Evolutionary conservation across 1,140 invertebrate genomes (phyloP), one percentile per base, ranked within the genome.

Genomic region (Diuraphis noxia): DNA sequence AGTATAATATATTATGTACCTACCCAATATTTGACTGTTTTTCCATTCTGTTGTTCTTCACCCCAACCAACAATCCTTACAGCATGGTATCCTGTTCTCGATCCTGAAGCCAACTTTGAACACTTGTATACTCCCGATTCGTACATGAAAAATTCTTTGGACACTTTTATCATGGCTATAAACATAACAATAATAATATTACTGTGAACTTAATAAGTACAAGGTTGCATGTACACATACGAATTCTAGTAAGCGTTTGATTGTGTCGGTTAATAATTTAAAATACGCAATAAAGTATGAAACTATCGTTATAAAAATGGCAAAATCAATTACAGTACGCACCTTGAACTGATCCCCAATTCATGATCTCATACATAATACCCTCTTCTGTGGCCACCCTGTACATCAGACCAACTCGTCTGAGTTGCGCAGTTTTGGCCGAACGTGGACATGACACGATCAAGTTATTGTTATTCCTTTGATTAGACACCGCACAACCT

Each of bases 301-400:
- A 34, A 1, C 21, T 3, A 19, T 6, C 8, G 10, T 9, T 72
- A 79, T 10, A 41, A 41, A 8, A 30, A 34, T 38, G 9, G 9
- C 5, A 30, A 8, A 17, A 82, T 40, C 6, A 82, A 82, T 82
- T 40, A 40, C 9, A 41, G 38, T 40, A 41, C 87, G 93, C 95
- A 98, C 97, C 97, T 96, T 99, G 98, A 0, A 99, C 97, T n/a
- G 98, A 98, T 91, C 98, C 98, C 85, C 97, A 98, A 38, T 95
- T 96, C 93, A 96, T 95, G 85, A 99, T 98, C 93, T 99, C 98
- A 92, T 96, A 95, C 97, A 98, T 98, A 92, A 99, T 99, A 93
- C 98, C 97, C 23, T 95, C 95, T 93, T 97, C 96, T 81, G 95
- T 95, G 56, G 95, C 95, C 34, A 99, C 94, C 92, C 96, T 95